Conservation (phyloP, 1,140 invertebrate species). For the Carposina sasakii region DNA sequence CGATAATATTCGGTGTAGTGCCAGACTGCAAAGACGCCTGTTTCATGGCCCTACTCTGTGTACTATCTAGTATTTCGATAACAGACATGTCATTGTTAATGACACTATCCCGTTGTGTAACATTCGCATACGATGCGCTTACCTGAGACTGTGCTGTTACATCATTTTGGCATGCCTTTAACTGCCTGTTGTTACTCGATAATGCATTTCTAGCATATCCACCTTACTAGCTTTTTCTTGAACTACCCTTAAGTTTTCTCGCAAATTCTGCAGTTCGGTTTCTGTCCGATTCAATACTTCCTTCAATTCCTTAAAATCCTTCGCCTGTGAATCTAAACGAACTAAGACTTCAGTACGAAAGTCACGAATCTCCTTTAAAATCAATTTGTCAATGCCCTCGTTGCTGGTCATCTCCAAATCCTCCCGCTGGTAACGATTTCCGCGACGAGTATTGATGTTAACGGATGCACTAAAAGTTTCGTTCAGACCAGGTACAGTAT, state of each 20-base stretch:
- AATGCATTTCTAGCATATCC: slow-evolving; percentile 1
- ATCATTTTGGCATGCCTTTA: background rate
- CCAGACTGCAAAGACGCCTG: background rate
- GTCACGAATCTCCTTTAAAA: background rate
- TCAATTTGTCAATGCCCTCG: background rate
- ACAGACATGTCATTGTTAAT: background rate
- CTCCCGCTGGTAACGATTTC: background rate
- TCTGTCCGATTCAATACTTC: background rate
- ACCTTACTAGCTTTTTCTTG: slow-evolving; percentile 11
- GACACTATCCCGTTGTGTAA: background rate
- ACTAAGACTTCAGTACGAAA: background rate
- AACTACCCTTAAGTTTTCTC: slow-evolving; percentile 2
- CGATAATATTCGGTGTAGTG: background rate
- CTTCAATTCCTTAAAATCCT: background rate
- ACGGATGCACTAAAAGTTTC: background rate
- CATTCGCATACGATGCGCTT: background rate
- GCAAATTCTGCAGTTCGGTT: background rate
- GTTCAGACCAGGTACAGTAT: background rate
- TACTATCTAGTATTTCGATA: background rate
- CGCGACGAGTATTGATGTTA: background rate
- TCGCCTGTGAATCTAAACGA: background rate
- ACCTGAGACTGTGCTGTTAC: background rate
- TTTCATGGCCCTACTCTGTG: background rate
- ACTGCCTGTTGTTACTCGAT: background rate
- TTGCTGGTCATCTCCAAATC: background rate